Conservation (phyloP, 2,797 vertebrate species). For the Chaetophractus vellerosus region DNA sequence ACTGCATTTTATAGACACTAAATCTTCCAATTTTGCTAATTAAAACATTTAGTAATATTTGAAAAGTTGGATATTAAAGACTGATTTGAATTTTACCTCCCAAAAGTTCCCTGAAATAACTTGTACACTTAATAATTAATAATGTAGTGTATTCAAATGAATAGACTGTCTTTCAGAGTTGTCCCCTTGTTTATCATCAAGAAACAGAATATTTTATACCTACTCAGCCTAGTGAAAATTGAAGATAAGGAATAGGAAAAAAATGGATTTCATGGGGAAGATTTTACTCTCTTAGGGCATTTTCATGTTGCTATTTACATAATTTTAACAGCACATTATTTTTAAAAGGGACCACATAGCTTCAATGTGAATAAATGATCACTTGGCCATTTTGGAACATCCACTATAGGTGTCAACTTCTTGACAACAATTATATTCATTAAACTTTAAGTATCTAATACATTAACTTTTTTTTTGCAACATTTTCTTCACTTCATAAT, state of each 20-base stretch:
- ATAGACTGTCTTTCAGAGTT: neutral
- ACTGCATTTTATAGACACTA: neutral
- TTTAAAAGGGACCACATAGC: neutral
- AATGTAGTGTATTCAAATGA: neutral
- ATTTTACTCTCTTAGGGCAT: neutral
- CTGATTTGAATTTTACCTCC: neutral
- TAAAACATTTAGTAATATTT: neutral
- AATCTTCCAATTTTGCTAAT: neutral
- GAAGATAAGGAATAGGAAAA: neutral
- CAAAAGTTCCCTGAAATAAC: neutral
- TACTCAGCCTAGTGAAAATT: neutral
- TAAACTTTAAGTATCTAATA: neutral
- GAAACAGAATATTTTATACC: neutral
- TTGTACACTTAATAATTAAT: neutral
- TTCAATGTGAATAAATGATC: neutral
- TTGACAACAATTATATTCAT: neutral
- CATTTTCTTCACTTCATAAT: neutral
- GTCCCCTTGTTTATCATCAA: neutral
- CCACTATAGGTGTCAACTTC: neutral
- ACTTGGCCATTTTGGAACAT: slow-evolving; percentile 13
- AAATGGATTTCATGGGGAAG: neutral
- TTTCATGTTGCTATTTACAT: neutral
- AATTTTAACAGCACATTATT: neutral
- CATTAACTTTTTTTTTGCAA: neutral
- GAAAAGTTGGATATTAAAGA: neutral